Evolutionary conservation across 35 echinoderm and acorn worm genomes (phyloP), one percentile per base, ranked within the genome.

Genomic region (Acanthaster planci): DNA sequence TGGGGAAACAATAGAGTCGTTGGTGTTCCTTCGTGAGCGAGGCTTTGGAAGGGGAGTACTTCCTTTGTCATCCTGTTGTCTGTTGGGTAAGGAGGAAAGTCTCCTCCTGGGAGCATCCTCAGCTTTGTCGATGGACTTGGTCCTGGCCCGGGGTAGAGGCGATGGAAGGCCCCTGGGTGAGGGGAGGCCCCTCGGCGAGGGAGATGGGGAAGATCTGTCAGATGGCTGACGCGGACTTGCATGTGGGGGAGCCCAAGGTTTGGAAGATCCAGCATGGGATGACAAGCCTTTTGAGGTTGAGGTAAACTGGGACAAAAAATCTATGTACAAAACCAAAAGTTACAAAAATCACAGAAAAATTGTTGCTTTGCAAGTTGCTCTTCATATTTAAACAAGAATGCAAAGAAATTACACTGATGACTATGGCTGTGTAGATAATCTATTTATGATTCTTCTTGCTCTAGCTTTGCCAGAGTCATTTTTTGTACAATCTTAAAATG

Each of bases 281-380:
- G 36, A 29, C 19, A 52, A 30, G 30, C 21, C 35, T 55, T 86
- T 89, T 26, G 76, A 36, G 23, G 80, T 89, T 9, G 53, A 60
- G 32, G 78, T 82, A 34, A 89, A 89, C 79, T 89, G 87, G 14
- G 87, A 67, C 38, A 89, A 60, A 40, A 89, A 72, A 55, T 89
- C 87, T 89, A 47, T 40, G 47, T n/a, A 31, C 2, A 83, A 31
- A 83, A 83, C 40, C 22, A 23, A 83, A 83, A 15, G 1, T n/a
- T 17, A 26, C 21, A 52, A 81, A 81, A 40, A 35, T n/a, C n/a
- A n/a, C n/a, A n/a, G n/a, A n/a, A n/a, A n/a, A n/a, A n/a, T n/a
- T n/a, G n/a, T n/a, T n/a, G n/a, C n/a, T n/a, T n/a, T n/a, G n/a
- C n/a, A n/a, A n/a, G n/a, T n/a, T n/a, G n/a, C n/a, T n/a, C n/a